phyloP scores from a whole-genome alignment of 2,888 invertebrate genomes.

The Ochlodes sylvanus region DNA sequence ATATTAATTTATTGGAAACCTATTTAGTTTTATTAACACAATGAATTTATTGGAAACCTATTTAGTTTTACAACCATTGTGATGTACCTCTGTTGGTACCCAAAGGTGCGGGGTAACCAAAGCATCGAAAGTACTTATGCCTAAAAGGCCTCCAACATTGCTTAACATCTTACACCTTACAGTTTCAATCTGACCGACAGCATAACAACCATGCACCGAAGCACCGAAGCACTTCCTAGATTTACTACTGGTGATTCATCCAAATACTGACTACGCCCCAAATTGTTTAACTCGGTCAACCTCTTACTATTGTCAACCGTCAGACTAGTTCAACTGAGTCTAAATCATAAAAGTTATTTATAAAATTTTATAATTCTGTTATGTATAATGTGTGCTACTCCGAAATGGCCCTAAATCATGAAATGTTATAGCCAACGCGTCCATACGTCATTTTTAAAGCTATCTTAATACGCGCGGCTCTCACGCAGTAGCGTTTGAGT shows the following conservation, averaged over 20 bases:
- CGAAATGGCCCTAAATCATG: constrained; percentile 33
- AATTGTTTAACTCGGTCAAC: too few species aligned
- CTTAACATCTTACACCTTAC: not conserved
- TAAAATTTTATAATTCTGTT: constrained; percentile 21
- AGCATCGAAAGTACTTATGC: not conserved
- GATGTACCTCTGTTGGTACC: too few species aligned
- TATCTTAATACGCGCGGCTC: constrained; percentile 31
- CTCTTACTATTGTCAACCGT: too few species aligned
- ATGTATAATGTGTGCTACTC: constrained; percentile 24
- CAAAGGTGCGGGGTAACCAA: too few species aligned
- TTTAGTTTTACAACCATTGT: not conserved
- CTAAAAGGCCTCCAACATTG: not conserved
- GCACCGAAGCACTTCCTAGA: too few species aligned
- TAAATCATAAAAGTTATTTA: constrained; percentile 6
- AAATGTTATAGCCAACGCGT: constrained; percentile 22
- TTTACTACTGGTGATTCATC: too few species aligned
- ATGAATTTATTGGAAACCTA: not conserved
- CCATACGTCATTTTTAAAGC: constrained; percentile 35
- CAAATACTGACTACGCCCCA: too few species aligned
- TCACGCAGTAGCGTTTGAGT: constrained; percentile 28
- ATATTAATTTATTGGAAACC: not conserved
- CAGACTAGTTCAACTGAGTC: too few species aligned
- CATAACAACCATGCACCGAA: too few species aligned
- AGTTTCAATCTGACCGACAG: too few species aligned
- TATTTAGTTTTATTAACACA: not conserved